Evolutionary conservation across 2,888 invertebrate genomes (phyloP).

Genomic region (Amphiduros pacificus): DNA sequence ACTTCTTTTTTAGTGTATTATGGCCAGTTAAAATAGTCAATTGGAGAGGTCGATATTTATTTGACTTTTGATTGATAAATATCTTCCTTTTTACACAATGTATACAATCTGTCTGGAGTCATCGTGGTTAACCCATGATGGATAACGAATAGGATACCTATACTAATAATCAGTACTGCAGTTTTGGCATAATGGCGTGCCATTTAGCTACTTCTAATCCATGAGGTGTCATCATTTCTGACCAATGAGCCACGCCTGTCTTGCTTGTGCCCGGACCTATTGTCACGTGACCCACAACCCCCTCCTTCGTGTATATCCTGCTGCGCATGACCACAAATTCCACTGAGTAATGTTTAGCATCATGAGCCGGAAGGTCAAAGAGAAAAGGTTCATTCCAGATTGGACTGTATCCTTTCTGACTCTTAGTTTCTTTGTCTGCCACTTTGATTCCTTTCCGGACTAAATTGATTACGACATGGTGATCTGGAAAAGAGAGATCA

Average conservation of each 20-base stretch:
- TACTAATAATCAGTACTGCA: too few species aligned
- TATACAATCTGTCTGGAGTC: too few species aligned
- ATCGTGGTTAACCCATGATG: too few species aligned
- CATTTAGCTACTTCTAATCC: conserved; percentile 40
- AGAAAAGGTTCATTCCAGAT: conserved; percentile 50
- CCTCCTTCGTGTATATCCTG: conserved; percentile 38
- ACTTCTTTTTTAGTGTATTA: too few species aligned
- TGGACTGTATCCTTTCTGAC: conserved; percentile 36
- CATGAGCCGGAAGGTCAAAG: conserved; percentile 36
- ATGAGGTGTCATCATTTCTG: conserved; percentile 35
- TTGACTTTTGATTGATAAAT: too few species aligned
- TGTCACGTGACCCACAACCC: conserved; percentile 42
- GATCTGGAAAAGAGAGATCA: conserved; percentile 35
- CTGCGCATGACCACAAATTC: conserved; percentile 44
- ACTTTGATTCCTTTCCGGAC: conserved; percentile 30
- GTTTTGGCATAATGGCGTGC: conserved; percentile 40
- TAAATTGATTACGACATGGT: conserved; percentile 40
- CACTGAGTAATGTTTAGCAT: conserved; percentile 31
- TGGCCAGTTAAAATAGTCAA: too few species aligned
- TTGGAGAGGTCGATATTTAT: too few species aligned
- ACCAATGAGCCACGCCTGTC: conserved; percentile 41
- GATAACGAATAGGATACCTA: too few species aligned
- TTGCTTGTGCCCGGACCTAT: conserved; percentile 36
- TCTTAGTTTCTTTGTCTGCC: conserved; percentile 34
- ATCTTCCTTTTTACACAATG: too few species aligned